phyloP scores from a whole-genome alignment of 1,140 invertebrate species.

The Episyrphus balteatus region DNA sequence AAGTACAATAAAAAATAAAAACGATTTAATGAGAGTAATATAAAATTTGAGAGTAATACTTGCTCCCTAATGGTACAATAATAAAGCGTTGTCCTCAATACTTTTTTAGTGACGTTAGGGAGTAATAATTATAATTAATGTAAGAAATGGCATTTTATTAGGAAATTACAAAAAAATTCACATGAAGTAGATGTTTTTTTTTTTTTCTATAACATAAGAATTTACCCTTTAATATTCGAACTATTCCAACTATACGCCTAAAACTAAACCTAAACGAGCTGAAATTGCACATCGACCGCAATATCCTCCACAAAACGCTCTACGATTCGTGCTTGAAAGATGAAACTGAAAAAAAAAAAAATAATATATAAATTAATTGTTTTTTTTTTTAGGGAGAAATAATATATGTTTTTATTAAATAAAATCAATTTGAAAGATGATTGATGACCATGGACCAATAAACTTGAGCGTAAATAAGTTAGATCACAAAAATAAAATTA shows the following conservation, averaged over 20 bases:
- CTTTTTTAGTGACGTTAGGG: no score
- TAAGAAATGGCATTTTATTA: no score
- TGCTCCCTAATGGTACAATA: no score
- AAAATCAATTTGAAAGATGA: neutral
- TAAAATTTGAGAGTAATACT: no score
- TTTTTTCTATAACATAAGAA: no score
- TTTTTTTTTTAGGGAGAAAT: neutral
- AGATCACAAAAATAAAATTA: neutral
- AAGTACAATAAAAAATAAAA: no score
- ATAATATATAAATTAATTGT: neutral
- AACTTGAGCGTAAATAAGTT: neutral
- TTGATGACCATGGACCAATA: neutral
- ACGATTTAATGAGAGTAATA: no score
- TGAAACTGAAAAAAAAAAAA: constrained; percentile 16
- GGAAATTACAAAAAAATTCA: no score
- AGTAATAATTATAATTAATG: no score
- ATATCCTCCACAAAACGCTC: constrained; percentile 31
- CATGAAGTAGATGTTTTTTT: no score
- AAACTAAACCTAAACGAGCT: constrained; percentile 19
- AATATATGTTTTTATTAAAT: neutral
- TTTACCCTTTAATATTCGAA: no score
- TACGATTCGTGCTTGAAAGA: constrained; percentile 12
- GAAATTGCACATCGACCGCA: constrained; percentile 30
- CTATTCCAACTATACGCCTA: constrained; percentile 20
- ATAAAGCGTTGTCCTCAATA: no score